Evolutionary conservation across 2,113 vertebrate species (phyloP).

Genomic region (Callipepla californica): DNA sequence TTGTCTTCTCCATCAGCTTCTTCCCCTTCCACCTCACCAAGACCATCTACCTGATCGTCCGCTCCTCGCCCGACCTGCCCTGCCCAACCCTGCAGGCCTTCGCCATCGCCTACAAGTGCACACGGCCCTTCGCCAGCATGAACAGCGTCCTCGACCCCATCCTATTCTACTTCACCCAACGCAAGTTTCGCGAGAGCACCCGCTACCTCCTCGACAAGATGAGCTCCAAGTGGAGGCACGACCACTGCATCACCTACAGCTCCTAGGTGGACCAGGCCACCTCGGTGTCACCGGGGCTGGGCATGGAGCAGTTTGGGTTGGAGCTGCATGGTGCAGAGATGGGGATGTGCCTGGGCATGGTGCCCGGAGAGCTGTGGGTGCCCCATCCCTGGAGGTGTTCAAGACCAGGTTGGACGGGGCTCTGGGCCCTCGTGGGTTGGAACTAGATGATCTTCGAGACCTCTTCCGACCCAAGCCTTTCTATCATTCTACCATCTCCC

Average conservation of each 20-base stretch:
- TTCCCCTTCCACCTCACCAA: constrained; percentile 96
- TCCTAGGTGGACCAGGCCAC: background rate
- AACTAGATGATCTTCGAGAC: too few relatives aligned
- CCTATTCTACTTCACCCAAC: constrained; percentile 95
- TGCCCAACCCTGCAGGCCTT: constrained; percentile 85
- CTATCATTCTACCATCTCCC: background rate
- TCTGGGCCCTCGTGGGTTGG: too few relatives aligned
- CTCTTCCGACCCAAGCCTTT: too few relatives aligned
- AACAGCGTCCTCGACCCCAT: constrained; percentile 97
- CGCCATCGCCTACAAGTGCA: constrained; percentile 92
- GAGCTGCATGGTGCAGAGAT: rapidly evolving
- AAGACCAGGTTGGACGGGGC: too few relatives aligned
- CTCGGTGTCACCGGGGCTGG: rapidly evolving
- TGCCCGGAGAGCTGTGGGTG: too few relatives aligned
- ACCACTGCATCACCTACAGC: background rate
- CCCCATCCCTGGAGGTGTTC: too few relatives aligned
- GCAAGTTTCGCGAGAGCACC: constrained; percentile 86
- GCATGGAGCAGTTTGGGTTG: background rate
- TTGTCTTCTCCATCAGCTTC: constrained; percentile 92
- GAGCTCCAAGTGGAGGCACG: constrained; percentile 77
- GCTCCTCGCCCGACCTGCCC: constrained; percentile 69
- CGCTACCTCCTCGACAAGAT: constrained; percentile 82
- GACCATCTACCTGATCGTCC: constrained; percentile 89
- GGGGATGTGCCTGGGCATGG: rapidly evolving
- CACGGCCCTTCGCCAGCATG: constrained; percentile 93